Evolutionary conservation across 2,113 vertebrate genomes (phyloP), one percentile per base, ranked within the genome.

Genomic region (Daubentonia madagascariensis): DNA sequence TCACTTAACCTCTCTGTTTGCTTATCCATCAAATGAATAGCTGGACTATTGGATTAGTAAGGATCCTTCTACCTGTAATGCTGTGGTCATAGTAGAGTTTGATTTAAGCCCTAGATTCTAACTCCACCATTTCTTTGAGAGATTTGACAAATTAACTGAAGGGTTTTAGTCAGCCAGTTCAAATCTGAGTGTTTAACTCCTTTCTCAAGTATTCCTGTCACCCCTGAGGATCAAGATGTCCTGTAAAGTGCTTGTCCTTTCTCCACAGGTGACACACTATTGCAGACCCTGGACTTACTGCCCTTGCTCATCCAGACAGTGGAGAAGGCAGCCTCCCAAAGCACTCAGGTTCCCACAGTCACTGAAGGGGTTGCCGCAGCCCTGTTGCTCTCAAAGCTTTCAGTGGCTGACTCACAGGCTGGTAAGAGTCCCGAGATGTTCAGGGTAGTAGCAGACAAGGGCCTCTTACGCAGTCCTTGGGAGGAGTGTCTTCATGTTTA

Each of bases 311-410:
- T 99, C 87, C 99, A 99, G 98, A 99, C 99, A 0, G 99, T 99
- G 63, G 99, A 99, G 97, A 99, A 99, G 98, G 99, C 99, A 45
- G 99, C 98, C 11, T 98, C 99, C 18, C 99, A 99, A 95, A 99
- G 98, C 97, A 99, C 99, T 98, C 99, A 99, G 98, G 98, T 99
- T 98, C 98, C 99, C 84, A 85, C 99, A 30, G 99, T 99, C 32
- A 98, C 99, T 0, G 99, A 99, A 98, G 99, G 99, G 0, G 99
- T 99, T 16, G 99, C 99, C 0, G 99, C 99, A 20, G 99, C 99
- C 43, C 98, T 99, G 98, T 98, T 99, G 93, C 98, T 99, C 96
- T 99, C 99, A 84, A 99, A 99, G 90, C 98, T 99, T 86, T 99
- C 99, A 4, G 97, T 99, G 93, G 98, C 99, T 32, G 99, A 99